Evolutionary conservation across 2,797 vertebrate species (phyloP), one percentile per base, ranked within the genome.

Genomic region (Poeciliopsis turneri): DNA sequence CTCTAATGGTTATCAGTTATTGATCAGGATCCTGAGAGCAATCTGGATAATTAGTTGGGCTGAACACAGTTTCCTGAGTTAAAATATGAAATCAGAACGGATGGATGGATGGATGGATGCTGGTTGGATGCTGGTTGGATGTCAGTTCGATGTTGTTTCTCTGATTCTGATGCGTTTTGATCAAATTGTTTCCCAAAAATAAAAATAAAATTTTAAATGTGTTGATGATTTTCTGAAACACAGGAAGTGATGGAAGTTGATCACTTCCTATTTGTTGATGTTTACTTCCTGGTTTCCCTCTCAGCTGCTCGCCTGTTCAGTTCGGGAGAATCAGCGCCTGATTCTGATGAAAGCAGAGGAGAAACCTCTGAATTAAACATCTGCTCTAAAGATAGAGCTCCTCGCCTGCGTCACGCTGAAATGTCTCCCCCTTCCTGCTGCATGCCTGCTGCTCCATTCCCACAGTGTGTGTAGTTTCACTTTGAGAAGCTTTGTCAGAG

Each of bases 361-460:
- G 81, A 75, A 59, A 46, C 51, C 76, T 78, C 73, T 92, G 46
- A 93, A 93, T 93, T 81, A 92, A 90, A 86, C 81, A 92, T 86
- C 51, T 77, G 74, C 49, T 90, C 91, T 87, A 92, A 92, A 93
- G 79, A 92, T 90, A 91, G 90, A 74, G 76, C 78, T 78, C 28
- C 53, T 82, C 7, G 30, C 49, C 82, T 12, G 11, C 10, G 47
- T 55, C 82, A 85, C 72, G 69, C 80, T 88, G 69, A 89, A 89
- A 86, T 74, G 78, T 87, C 83, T 80, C 74, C 77, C 76, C 43
- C 72, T 53, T 23, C 81, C 79, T 72, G 59, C 80, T 86, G 79
- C 80, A 78, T 79, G 75, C 87, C 72, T 90, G 82, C 79, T 78
- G 82, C 79, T 78, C 55, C 20, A 43, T 86, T 77, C 74, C 39